A percentile compares a stretch with the other conserved stretches of the same genome.
phyloP scores from a whole-genome alignment of 2,113 vertebrate species.

The Mionectes macconnelli region DNA sequence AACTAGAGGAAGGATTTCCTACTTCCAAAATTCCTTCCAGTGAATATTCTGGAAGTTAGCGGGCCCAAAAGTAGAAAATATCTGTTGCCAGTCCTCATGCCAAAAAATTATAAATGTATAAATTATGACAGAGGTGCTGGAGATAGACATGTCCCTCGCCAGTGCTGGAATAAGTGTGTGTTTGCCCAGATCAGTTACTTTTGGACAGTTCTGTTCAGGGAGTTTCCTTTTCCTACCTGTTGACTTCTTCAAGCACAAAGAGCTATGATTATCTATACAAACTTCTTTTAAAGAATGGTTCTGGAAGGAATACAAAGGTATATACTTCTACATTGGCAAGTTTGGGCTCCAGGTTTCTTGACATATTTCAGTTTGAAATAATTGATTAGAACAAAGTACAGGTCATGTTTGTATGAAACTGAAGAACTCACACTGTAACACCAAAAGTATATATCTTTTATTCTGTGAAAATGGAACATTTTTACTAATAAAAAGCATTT shows the following conservation, averaged over 20 bases:
- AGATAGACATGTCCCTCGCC: background rate
- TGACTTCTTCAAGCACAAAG: background rate
- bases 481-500: background rate
- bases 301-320: background rate
- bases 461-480: background rate
- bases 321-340: background rate
- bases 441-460: background rate
- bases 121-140: background rate
- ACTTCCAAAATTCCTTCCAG: background rate
- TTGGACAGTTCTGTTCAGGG: background rate
- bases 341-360: background rate
- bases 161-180: background rate
- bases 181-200: background rate
- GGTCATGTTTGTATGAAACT: background rate
- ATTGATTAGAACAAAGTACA: background rate
- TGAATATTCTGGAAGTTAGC: background rate
- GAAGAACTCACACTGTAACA: background rate
- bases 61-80: background rate
- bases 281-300: background rate
- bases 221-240: background rate
- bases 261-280: background rate
- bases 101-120: background rate
- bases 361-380: background rate
- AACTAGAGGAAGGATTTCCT: background rate
- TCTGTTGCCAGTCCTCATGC: background rate